phyloP scores from a whole-genome alignment of 2,797 vertebrate species.

The Semaprochilodus insignis region DNA sequence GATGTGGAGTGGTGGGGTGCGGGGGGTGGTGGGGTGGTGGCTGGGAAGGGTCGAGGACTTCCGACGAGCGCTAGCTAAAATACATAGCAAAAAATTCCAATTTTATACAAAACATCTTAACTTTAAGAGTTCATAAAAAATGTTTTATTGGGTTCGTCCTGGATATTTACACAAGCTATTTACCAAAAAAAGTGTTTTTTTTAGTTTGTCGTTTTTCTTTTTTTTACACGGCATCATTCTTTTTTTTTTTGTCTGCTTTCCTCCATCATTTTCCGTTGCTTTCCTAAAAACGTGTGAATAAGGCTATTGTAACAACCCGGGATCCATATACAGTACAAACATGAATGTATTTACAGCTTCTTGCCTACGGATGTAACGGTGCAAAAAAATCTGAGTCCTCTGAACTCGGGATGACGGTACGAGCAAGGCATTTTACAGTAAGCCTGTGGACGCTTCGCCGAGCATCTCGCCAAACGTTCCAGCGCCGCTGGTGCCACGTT shows the following conservation, averaged over 20 bases:
- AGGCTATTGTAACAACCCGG: conserved; percentile 98
- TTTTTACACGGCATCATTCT: conserved; percentile 78
- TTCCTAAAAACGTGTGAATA: conserved; percentile 97
- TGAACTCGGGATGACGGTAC: conserved; percentile 90
- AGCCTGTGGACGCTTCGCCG: conserved; percentile 77
- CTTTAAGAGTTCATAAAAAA: conserved; percentile 98
- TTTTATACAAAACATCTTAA: conserved; percentile 99
- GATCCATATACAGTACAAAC: conserved; percentile 96
- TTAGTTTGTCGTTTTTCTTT: conserved; percentile 59
- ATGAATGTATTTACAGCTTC: conserved; percentile 98
- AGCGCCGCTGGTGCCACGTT: conserved; percentile 53
- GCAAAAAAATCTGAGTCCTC: conserved; percentile 91
- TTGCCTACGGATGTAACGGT: conserved; percentile 91
- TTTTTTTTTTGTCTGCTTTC: conserved; percentile 73
- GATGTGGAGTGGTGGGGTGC: conserved; percentile 85
- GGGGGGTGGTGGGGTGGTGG: conserved; percentile 81
- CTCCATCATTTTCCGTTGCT: conserved; percentile 77
- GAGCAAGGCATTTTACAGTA: conserved; percentile 99
- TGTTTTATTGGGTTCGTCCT: conserved; percentile 80
- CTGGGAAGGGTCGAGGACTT: conserved; percentile 90
- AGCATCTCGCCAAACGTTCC: conserved; percentile 65
- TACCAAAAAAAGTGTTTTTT: conserved; percentile 88
- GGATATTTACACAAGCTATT: conserved; percentile 99
- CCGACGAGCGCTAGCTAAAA: conserved; percentile 99
- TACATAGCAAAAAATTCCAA: conserved; percentile 99